These are phyloP conservation scores for Felis chaus DNA, from an alignment of 2,113 vertebrate genomes.

Conservation along the genomic window DNA sequence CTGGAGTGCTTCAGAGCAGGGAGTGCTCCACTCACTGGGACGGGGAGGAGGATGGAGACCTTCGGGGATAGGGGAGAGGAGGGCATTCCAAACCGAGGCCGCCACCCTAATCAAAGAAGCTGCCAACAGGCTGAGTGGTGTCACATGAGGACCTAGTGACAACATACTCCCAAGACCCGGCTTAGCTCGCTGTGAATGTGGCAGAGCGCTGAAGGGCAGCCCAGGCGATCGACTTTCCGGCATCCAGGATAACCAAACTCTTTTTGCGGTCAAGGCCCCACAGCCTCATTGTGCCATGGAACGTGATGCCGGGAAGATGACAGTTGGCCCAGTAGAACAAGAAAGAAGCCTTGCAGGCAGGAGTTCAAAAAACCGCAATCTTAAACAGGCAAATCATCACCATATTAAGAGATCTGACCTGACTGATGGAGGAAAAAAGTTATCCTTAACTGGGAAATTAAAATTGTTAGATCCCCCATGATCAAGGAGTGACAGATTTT, in stretches of 20 bases:
- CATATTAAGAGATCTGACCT: slow-evolving; percentile 15
- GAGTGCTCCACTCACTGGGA: not conserved
- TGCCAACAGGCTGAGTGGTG: not conserved
- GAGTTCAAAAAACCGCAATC: not conserved
- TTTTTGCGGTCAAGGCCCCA: not conserved
- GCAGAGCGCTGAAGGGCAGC: not conserved
- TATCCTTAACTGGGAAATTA: slow-evolving; percentile 41
- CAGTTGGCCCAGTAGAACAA: not conserved
- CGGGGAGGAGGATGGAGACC: not conserved
- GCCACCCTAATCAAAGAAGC: not conserved
- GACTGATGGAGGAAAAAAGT: slow-evolving; percentile 27
- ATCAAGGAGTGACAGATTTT: slow-evolving; percentile 54
- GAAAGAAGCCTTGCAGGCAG: not conserved
- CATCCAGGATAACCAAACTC: not conserved
- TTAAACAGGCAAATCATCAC: not conserved
- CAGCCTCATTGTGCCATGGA: not conserved
- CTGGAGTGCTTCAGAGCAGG: not conserved
- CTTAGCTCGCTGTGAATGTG: fast-evolving
- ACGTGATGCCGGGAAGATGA: not conserved
- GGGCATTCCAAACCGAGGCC: not conserved
- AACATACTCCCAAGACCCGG: not conserved
- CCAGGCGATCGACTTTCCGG: fast-evolving
- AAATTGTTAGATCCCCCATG: slow-evolving; percentile 36
- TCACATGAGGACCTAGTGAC: not conserved
- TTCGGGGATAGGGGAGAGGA: not conserved